Evolutionary conservation across 2,888 invertebrate genomes (phyloP).

Genomic region (Idaea dimidiata): DNA sequence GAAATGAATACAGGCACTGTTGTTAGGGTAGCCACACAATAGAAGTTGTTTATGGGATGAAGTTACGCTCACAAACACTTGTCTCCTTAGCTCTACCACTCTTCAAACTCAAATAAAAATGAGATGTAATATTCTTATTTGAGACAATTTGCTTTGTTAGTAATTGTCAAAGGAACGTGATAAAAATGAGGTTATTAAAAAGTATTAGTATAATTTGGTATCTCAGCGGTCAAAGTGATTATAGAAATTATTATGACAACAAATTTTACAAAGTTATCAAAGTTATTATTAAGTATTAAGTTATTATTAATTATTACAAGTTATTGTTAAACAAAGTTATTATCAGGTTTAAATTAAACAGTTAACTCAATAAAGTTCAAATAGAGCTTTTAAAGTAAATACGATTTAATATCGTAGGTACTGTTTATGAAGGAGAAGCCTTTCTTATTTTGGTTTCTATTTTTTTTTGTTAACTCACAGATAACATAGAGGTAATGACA

Average conservation of each 20-base stretch:
- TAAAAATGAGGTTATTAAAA: background rate
- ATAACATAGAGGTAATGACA: too few species aligned
- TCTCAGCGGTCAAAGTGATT: background rate
- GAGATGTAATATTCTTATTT: background rate
- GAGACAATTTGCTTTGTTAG: background rate
- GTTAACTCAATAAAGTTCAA: too few species aligned
- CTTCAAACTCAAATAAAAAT: conserved; percentile 5
- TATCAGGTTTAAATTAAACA: too few species aligned
- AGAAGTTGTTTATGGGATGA: conserved; percentile 12
- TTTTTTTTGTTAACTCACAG: too few species aligned
- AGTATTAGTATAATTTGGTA: background rate
- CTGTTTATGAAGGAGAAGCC: too few species aligned
- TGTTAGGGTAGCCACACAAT: conserved; percentile 6
- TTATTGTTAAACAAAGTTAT: background rate
- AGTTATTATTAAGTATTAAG: too few species aligned
- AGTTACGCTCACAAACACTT: conserved; percentile 9
- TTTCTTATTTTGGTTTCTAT: too few species aligned
- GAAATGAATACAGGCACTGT: conserved; percentile 22
- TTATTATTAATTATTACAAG: too few species aligned
- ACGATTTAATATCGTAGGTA: too few species aligned
- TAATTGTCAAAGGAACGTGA: background rate
- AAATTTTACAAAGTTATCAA: background rate
- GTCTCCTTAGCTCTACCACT: background rate
- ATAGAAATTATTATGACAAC: background rate
- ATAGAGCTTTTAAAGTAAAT: too few species aligned